Base-by-base conservation (phyloP, 2,113 vertebrate genomes). In the Gila orcuttii region DNA sequence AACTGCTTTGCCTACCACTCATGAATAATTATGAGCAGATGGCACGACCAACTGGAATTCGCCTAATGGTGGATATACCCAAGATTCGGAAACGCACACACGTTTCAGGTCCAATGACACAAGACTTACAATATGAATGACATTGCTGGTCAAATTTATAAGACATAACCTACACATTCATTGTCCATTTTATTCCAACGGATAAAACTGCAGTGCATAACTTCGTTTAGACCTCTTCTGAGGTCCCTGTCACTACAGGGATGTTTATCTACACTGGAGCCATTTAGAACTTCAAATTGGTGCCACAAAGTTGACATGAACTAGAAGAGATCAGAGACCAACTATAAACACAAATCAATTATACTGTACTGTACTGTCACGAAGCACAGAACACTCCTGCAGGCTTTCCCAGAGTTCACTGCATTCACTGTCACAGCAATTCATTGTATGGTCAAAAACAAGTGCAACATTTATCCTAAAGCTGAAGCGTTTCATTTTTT, bases 21-120 rank as follows among this genome's bases (percentile, higher is more conserved):
- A 23, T 85, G 15, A 85, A 85, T 76, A 77, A 50, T 74, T 31
- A 84, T 64, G 17, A 84, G 36, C 71, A 60, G 17, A 69, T 9
- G 50, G 6, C 36, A 60, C 1, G 39, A 42, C 39, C 0, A 55
- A 62, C 10, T 42, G 31, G 23, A 74, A 74, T 60, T 84, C 68
- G 25, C 42, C 21, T 45, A n/a, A 17, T 23, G 15, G 31, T 31
- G 25, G 66, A 69, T 21, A 19, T 25, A 17, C 15, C 15, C 28
- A 68, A 31, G 31, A 21, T 36, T 68, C 28, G 3, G 7, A 15
- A 31, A 10, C 31, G 17, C 13, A 19, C 6, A 19, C 15, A 7
- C 68, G 8, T 17, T 10, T 69, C 33, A 10, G 66, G 33, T 69
- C 33, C 62, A 66, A 12, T 7, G 28, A 31, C 19, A 23, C 25